These are phyloP conservation scores for Coranthus polyacanthus DNA, from an alignment of 2,797 vertebrate genomes.

Conservation along the genomic window DNA sequence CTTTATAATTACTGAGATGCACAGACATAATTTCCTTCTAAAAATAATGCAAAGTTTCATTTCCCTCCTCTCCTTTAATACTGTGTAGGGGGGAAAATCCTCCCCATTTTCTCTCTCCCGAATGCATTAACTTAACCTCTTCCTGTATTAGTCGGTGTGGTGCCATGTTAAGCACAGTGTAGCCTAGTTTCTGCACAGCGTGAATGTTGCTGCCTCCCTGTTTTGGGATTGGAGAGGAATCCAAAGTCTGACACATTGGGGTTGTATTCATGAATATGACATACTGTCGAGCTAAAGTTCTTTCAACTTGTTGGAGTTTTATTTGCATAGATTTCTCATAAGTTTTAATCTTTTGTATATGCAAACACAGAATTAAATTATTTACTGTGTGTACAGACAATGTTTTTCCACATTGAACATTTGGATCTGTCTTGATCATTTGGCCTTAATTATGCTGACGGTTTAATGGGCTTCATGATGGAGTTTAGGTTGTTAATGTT, in stretches of 20 bases:
- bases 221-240: slow-evolving; percentile 68
- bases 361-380: slow-evolving; percentile 1
- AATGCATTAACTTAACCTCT: slow-evolving; percentile 69
- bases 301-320: slow-evolving; percentile 48
- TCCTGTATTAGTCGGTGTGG: slow-evolving; percentile 58
- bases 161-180: slow-evolving; percentile 72
- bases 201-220: slow-evolving; percentile 51
- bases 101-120: slow-evolving; percentile 13
- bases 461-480: slow-evolving; percentile 10
- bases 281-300: slow-evolving; percentile 42
- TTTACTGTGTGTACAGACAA: not conserved
- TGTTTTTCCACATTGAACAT: not conserved
- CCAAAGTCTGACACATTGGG: slow-evolving; percentile 78
- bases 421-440: slow-evolving; percentile 4
- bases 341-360: slow-evolving; percentile 46
- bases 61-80: slow-evolving; percentile 46
- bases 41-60: slow-evolving; percentile 81
- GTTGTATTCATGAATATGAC: slow-evolving; percentile 73
- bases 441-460: slow-evolving; percentile 43
- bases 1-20: slow-evolving; percentile 83
- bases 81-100: not conserved
- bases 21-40: slow-evolving; percentile 70
- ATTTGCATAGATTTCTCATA: slow-evolving; percentile 60
- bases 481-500: slow-evolving; percentile 12
- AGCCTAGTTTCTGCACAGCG: slow-evolving; percentile 79